Conservation (phyloP, 1,140 invertebrate species). For the Heliconius nattereri region DNA sequence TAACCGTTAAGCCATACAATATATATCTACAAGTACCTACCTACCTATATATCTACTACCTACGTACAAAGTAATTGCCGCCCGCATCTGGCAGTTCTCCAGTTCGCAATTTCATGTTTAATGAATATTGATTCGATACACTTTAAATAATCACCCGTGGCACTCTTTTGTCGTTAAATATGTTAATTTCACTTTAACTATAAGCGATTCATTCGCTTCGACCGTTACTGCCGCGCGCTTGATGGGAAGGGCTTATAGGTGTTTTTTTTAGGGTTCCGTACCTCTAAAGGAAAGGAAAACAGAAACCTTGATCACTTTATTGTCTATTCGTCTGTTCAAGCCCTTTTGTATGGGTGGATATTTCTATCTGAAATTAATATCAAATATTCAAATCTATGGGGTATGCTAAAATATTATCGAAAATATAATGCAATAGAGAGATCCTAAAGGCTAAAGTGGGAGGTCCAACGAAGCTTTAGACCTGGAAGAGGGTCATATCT, state of each 20-base stretch:
- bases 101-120: constrained; percentile 43
- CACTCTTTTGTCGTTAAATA: constrained; percentile 43
- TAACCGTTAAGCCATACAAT: background rate
- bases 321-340: too few relatives aligned
- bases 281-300: too few relatives aligned
- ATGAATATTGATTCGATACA: constrained; percentile 47
- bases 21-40: background rate
- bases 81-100: constrained; percentile 42
- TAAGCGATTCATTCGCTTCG: constrained; percentile 24
- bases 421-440: too few relatives aligned
- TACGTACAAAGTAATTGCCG: constrained; percentile 34
- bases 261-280: background rate
- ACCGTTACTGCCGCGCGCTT: background rate
- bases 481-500: too few relatives aligned
- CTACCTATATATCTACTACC: background rate
- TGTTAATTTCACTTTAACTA: constrained; percentile 42
- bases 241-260: background rate
- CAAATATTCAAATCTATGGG: too few relatives aligned
- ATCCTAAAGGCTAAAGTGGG: too few relatives aligned
- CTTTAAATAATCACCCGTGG: constrained; percentile 45
- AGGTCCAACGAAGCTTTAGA: too few relatives aligned
- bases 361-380: too few relatives aligned
- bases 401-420: too few relatives aligned
- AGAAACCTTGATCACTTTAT: too few relatives aligned
- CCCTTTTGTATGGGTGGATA: too few relatives aligned